Conservation (phyloP, 2,888 invertebrate genomes). For the Smittia sp. region DNA sequence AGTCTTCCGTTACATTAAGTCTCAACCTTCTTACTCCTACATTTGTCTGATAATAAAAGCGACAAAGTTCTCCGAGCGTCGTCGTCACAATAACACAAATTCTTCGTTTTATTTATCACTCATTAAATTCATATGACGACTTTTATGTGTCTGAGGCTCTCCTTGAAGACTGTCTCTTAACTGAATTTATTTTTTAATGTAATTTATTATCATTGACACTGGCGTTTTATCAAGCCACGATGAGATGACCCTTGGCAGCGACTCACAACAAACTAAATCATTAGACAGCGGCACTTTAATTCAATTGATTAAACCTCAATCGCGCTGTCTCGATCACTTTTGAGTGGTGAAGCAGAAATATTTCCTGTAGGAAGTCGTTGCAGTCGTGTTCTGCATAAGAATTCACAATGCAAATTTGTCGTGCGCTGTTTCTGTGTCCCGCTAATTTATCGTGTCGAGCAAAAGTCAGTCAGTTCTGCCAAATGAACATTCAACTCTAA, state of each 20-base stretch:
- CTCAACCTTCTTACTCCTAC: conserved; percentile 32
- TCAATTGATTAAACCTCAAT: conserved; percentile 4
- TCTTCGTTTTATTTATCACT: neutral
- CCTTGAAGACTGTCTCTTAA: neutral
- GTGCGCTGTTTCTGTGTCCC: neutral
- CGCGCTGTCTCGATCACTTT: neutral
- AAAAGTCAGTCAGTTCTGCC: neutral
- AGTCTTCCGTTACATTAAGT: conserved; percentile 29
- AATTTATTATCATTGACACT: conserved; percentile 33
- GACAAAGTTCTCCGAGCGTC: neutral
- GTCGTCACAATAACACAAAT: neutral
- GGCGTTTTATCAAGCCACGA: neutral
- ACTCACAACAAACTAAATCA: neutral
- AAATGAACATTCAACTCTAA: conserved; percentile 32
- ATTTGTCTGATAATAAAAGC: conserved; percentile 26
- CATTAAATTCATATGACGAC: conserved; percentile 18
- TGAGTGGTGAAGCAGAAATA: neutral
- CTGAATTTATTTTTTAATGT: conserved; percentile 22
- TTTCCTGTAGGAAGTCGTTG: conserved; percentile 25
- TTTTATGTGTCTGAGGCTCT: conserved; percentile 5
- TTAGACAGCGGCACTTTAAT: neutral
- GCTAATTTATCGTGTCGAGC: conserved; percentile 25
- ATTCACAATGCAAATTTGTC: conserved; percentile 22
- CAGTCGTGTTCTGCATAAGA: neutral
- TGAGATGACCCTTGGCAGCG: neutral